A percentile compares a stretch with the other conserved stretches of the same genome.
phyloP scores from a whole-genome alignment of 2,888 invertebrate genomes.

The Himalopsyche tibetana region DNA sequence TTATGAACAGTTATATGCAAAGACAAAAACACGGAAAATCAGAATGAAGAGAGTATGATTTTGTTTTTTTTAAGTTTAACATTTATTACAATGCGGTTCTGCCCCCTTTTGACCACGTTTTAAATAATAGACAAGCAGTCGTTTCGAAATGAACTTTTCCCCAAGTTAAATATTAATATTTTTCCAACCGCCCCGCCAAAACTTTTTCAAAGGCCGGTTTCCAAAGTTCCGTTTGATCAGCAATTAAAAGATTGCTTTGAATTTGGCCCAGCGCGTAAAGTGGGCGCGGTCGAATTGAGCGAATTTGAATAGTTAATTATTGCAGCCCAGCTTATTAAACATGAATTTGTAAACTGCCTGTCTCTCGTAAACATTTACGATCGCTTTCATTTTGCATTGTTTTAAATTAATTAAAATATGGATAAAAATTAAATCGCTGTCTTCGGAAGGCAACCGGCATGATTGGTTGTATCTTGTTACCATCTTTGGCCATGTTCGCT shows the following conservation, averaged over 20 bases:
- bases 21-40: too few species aligned
- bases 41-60: too few species aligned
- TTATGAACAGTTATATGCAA: too few species aligned
- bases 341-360: background rate
- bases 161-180: constrained; percentile 1
- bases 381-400: too few species aligned
- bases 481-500: too few species aligned
- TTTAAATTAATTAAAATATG: too few species aligned
- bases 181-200: background rate
- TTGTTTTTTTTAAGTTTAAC: too few species aligned
- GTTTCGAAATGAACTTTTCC: background rate
- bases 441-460: too few species aligned
- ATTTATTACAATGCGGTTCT: background rate
- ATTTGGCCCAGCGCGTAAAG: background rate
- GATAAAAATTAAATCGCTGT: too few species aligned
- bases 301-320: constrained; percentile 19
- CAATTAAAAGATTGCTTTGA: constrained; percentile 30
- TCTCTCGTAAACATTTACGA: too few species aligned
- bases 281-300: background rate
- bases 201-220: background rate
- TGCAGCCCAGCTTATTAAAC: background rate
- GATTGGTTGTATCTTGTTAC: too few species aligned
- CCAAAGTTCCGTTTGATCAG: constrained; percentile 5
- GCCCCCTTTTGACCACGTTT: background rate
- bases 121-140: background rate